phyloP scores from a whole-genome alignment of 2,113 vertebrate species.

The Camelus bactrianus region DNA sequence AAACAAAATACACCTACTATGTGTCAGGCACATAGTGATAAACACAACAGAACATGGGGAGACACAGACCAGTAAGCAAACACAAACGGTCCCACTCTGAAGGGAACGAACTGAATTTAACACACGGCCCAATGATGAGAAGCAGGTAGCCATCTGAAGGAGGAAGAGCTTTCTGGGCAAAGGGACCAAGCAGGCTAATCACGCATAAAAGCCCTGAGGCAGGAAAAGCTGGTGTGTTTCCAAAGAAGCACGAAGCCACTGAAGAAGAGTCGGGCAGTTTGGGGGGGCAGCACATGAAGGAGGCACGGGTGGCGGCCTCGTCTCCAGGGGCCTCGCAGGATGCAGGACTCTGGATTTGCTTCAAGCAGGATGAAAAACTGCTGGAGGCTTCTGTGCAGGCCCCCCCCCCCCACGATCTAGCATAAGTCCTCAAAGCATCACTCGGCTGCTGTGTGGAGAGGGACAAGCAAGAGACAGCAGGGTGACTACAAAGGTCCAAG shows the following conservation, averaged over 20 bases:
- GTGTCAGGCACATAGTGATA: neutral
- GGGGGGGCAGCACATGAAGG: neutral
- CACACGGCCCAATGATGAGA: neutral
- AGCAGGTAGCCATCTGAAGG: neutral
- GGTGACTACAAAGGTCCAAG: neutral
- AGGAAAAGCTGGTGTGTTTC: neutral
- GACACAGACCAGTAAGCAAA: neutral
- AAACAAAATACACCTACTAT: neutral
- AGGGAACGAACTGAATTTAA: neutral
- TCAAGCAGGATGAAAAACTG: neutral
- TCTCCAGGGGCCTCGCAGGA: fast-evolving
- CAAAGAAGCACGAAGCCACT: neutral
- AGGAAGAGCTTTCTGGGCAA: neutral
- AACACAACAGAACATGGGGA: neutral
- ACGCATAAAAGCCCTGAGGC: neutral
- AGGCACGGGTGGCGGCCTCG: fast-evolving
- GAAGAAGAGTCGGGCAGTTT: neutral
- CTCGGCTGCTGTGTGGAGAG: neutral
- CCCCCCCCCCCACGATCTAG: neutral
- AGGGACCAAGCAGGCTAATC: neutral
- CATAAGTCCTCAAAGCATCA: neutral
- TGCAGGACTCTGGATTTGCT: neutral
- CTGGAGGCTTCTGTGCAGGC: neutral
- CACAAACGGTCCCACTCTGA: neutral
- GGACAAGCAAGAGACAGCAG: neutral